Conservation (phyloP, 2,113 vertebrate genomes). For the Paramormyrops kingsleyae region DNA sequence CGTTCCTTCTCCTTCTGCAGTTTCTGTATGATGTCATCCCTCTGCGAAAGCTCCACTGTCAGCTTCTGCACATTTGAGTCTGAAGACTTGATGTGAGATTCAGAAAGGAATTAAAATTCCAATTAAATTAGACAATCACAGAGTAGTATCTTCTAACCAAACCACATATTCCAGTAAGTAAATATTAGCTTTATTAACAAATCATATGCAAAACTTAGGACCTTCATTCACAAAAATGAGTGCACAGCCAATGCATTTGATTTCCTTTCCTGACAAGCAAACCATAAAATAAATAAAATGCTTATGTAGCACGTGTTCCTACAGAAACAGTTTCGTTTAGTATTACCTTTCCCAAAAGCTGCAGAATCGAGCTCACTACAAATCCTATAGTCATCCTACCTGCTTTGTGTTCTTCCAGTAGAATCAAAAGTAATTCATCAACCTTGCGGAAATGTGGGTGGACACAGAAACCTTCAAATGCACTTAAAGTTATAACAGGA, state of each 20-base stretch:
- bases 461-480: background rate
- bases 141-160: background rate
- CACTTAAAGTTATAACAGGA: background rate
- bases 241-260: background rate
- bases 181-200: background rate
- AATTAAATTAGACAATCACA: background rate
- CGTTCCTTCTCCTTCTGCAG: conserved; percentile 60
- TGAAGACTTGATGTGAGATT: conserved; percentile 31
- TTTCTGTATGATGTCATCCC: conserved; percentile 45
- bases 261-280: background rate
- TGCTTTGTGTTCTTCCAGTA: background rate
- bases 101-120: background rate
- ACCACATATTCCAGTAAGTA: background rate
- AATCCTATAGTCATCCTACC: background rate
- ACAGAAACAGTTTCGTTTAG: background rate
- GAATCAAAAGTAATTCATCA: background rate
- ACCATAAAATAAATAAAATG: background rate
- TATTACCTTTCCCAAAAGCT: background rate
- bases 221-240: background rate
- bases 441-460: background rate
- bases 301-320: background rate
- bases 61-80: conserved; percentile 49
- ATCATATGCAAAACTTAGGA: background rate
- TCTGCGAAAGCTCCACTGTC: conserved; percentile 50
- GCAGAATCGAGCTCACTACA: background rate